Evolutionary conservation across 1,140 invertebrate species (phyloP).

Genomic region (Hypsibius dujardini): DNA sequence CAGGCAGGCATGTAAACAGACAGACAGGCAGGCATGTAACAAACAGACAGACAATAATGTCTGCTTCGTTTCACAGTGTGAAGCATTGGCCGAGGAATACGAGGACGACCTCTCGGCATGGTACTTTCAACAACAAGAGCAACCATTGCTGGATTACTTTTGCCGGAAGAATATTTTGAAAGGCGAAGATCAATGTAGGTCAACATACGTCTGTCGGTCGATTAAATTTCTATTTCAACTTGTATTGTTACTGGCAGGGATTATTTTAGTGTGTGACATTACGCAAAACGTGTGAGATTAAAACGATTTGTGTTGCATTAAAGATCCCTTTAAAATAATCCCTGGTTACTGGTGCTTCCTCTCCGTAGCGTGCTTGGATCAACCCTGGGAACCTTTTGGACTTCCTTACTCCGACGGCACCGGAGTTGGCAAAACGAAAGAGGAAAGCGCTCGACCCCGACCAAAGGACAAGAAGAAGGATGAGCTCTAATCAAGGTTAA

Average conservation of each 20-base stretch:
- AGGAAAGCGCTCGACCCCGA: background rate
- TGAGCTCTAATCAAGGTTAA: background rate
- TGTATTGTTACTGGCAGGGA: background rate
- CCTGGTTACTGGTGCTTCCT: background rate
- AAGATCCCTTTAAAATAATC: background rate
- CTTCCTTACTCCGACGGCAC: background rate
- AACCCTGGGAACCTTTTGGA: background rate
- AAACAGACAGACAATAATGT: background rate
- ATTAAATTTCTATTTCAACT: background rate
- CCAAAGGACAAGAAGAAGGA: background rate
- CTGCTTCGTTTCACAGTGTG: background rate
- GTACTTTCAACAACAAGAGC: constrained; percentile 13
- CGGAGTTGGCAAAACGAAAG: background rate
- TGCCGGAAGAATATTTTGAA: background rate
- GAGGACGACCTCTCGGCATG: constrained; percentile 5
- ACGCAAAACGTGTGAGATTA: no score
- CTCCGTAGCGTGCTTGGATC: background rate
- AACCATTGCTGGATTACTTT: background rate
- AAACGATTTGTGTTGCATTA: background rate
- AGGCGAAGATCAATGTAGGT: constrained; percentile 3
- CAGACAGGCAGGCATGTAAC: background rate
- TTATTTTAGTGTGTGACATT: no score
- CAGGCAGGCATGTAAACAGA: no score
- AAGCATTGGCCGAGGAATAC: constrained; percentile 11
- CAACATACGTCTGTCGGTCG: background rate